Evolutionary conservation across 2,888 invertebrate species (phyloP), one percentile per base, ranked within the genome.

Genomic region (Cosmia pyralina): DNA sequence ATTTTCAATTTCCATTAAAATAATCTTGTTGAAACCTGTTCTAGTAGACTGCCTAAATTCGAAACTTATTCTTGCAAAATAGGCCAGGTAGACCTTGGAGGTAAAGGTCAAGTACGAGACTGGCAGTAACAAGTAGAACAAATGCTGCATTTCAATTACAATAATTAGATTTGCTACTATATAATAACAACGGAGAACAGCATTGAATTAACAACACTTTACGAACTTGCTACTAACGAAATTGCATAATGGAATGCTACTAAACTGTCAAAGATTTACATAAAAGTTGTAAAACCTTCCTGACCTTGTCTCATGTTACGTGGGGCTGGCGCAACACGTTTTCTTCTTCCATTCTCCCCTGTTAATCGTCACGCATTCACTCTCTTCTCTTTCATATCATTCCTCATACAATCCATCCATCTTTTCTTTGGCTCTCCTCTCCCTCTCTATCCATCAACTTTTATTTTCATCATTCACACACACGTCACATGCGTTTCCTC

Each of bases 91-190:
- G 44, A 60, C 64, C 41, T 59, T 59, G 28, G 2, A 7, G 17
- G 10, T 19, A 60, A 64, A 69, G 55, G 59, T 75, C 76, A 77
- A 58, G 52, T 38, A 66, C 46, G 34, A 75, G 10, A 34, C 34
- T 41, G 38, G 22, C 41, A 67, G n/a, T 59, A 48, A 19, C 8
- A 48, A 48, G 15, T 44, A 48, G 41, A 69, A 55, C 44, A n/a
- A 63, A 55, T 44, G 15, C 0, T 59, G 50, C 50, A 55, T 60
- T 55, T 34, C 50, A 28, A 65, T 76, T 60, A 57, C 38, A 50
- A 19, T 65, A 52, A 76, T 65, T 57, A 6, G 34, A 38, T 60
- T 44, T 19, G 10, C 60, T 52, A 46, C 38, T 19, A 62, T 55
- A 17, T 28, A 52, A 46, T 13, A 70, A 10, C 15, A 10, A 69